Evolutionary conservation across 1,140 invertebrate genomes (phyloP).

Genomic region (Lordiphosa mommai): DNA sequence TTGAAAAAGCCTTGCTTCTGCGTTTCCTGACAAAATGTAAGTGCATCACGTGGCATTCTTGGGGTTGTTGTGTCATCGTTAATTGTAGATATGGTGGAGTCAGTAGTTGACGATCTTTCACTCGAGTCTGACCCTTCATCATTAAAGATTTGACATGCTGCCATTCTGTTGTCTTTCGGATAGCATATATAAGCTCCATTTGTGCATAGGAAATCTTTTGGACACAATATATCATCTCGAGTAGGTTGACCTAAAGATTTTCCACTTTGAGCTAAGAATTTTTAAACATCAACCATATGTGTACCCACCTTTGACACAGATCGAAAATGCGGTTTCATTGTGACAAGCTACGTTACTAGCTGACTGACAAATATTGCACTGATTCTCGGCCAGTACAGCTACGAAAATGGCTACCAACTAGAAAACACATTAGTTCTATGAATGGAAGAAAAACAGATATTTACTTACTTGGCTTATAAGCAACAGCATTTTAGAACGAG

Average conservation of each 20-base stretch:
- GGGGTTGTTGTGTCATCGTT: background rate
- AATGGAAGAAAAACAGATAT: no score
- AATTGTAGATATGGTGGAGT: background rate
- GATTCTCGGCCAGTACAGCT: background rate
- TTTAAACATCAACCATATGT: constrained; percentile 20
- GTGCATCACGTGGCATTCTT: constrained; percentile 15
- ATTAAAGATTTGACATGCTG: background rate
- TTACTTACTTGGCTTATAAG: no score
- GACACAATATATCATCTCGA: background rate
- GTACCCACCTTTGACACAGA: background rate
- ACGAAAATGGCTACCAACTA: background rate
- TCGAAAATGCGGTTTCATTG: constrained; percentile 39
- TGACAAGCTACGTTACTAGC: constrained; percentile 37
- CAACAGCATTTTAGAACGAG: no score
- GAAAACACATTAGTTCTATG: background rate
- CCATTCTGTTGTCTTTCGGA: background rate
- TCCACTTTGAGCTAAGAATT: background rate
- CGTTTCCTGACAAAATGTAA: constrained; percentile 7
- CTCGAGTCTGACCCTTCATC: background rate
- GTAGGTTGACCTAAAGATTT: constrained; percentile 4
- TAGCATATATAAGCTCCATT: background rate
- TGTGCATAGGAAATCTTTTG: background rate
- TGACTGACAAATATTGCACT: constrained; percentile 44
- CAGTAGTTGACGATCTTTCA: no score
- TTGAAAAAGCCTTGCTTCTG: background rate